Conservation (phyloP, 2,888 invertebrate species). For the Vesta saturnalis region DNA sequence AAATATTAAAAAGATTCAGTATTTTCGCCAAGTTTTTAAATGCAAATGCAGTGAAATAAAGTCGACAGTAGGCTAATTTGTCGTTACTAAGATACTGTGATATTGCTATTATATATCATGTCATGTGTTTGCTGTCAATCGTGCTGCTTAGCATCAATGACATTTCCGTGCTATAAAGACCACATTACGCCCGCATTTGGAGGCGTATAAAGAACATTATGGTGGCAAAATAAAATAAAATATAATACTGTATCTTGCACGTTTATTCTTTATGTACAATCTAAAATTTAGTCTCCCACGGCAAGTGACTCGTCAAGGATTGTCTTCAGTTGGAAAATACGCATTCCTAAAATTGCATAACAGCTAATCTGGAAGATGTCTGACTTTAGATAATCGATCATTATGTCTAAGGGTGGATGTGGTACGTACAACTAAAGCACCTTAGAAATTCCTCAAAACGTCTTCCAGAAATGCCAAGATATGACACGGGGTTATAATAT, state of each 20-base stretch:
- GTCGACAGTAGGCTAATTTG: too few species aligned
- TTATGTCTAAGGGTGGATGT: neutral
- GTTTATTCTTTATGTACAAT: constrained; percentile 6
- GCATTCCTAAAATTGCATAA: neutral
- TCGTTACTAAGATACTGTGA: too few species aligned
- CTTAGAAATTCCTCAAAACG: neutral
- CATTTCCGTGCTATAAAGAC: too few species aligned
- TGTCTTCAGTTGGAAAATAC: neutral
- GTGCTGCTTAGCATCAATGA: too few species aligned
- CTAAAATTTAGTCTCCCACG: neutral
- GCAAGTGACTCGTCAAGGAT: neutral
- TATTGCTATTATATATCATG: too few species aligned
- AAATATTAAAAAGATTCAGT: too few species aligned
- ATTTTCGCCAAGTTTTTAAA: too few species aligned
- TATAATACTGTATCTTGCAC: neutral
- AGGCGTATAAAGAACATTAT: too few species aligned
- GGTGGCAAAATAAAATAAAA: too few species aligned
- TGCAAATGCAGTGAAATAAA: too few species aligned
- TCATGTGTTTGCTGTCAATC: too few species aligned
- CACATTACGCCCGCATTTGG: too few species aligned
- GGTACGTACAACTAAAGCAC: neutral
- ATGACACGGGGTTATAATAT: neutral
- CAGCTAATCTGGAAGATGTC: neutral
- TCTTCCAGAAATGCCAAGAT: neutral
- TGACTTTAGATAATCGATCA: neutral